Base-by-base conservation (phyloP, 1,140 invertebrate species). In the Latrodectus geometricus region DNA sequence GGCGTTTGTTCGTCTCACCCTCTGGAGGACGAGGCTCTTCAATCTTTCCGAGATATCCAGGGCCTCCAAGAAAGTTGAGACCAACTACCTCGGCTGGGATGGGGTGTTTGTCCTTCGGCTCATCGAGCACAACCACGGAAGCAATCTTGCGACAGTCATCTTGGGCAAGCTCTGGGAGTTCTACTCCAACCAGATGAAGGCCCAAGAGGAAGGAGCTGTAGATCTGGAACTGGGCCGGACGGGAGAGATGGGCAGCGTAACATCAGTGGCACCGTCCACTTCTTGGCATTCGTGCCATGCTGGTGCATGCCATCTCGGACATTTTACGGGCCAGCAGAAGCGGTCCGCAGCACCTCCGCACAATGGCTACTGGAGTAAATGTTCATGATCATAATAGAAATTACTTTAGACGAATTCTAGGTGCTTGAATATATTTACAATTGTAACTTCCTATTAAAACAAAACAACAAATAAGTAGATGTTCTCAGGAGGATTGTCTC, bases 81-180 rank as follows among this genome's bases (percentile, higher is more conserved):
- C 89, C 9, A 88, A 89, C 65, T 92, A 92, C 84, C 88, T 92
- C 9, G 90, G 91, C 4, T 91, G 90, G 88, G 92, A 92, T 78
- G 92, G 92, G 3, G 89, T 91, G 9, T 90, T 92, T 68, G 89
- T 92, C 2, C 86, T 92, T 4, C 89, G 91, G 15, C 87, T 92
- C 65, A 90, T 92, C 72, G 90, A 91, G 83, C 90, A 91, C 87
- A 92, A 92, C 87, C 91, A 91, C 76, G 91, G 91, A 5, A 89
- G 89, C 69, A 90, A 90, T 14, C 90, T 91, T 87, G 89, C 91
- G 21, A 91, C 91, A 0, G 87, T 90, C 9, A 89, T 90, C 75
- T 84, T 90, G 9, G 88, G 88, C 23, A 88, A 89, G 52, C 79
- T 90, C 9, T 90, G 88, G 88, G 89, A 90, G 77, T 90, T 89